These are phyloP conservation scores for Netelia melanura DNA, from an alignment of 2,888 invertebrate genomes.

Conservation along the genomic window DNA sequence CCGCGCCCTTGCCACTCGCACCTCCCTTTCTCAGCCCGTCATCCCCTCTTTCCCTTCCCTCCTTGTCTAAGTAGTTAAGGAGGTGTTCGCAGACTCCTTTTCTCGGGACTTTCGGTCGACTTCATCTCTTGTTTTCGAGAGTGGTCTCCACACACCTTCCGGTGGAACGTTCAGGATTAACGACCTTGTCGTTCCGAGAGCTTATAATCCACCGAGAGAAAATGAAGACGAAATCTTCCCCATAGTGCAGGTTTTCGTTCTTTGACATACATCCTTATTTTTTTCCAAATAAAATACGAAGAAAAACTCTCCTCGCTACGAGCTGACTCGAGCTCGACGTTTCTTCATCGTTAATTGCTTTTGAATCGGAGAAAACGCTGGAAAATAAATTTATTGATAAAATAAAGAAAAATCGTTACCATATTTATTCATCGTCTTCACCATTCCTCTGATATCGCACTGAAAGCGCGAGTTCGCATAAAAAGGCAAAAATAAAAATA, in stretches of 20 bases:
- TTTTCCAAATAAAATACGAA: too few relatives aligned
- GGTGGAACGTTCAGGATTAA: slow-evolving; percentile 54
- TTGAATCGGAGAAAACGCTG: too few relatives aligned
- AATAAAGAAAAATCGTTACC: too few relatives aligned
- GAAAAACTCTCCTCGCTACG: too few relatives aligned
- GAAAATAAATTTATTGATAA: too few relatives aligned
- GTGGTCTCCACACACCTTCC: slow-evolving; percentile 31
- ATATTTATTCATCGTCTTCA: too few relatives aligned
- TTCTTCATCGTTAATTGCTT: too few relatives aligned
- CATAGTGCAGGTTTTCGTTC: not conserved
- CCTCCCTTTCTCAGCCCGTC: slow-evolving; percentile 12
- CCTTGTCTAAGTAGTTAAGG: slow-evolving; percentile 58
- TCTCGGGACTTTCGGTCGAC: slow-evolving; percentile 40
- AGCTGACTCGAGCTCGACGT: too few relatives aligned
- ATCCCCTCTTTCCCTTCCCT: not conserved
- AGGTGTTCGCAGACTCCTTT: slow-evolving; percentile 56
- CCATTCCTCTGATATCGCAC: too few relatives aligned
- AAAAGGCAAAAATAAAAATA: not conserved
- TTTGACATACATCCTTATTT: not conserved
- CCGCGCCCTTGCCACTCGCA: not conserved
- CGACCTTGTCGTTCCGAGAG: slow-evolving; percentile 46
- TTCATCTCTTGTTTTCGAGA: slow-evolving; percentile 33
- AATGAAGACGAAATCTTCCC: slow-evolving; percentile 21
- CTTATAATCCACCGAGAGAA: slow-evolving; percentile 22
- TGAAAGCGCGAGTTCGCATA: too few relatives aligned